phyloP scores from a whole-genome alignment of 2,888 invertebrate species.

The Chirona hameri region DNA sequence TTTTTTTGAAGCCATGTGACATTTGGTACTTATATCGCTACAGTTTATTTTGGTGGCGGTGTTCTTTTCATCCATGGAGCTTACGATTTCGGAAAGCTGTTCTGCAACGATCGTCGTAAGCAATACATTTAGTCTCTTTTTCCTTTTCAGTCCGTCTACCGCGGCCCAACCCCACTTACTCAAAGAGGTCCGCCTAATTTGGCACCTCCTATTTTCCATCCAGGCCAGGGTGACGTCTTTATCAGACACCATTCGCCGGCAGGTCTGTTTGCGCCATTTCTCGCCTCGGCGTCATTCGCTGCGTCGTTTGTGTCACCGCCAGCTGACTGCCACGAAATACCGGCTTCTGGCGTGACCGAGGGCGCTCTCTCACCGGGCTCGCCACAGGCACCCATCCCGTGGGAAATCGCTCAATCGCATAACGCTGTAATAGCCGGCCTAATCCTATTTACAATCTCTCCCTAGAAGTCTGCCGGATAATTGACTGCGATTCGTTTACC shows the following conservation, averaged over 20 bases:
- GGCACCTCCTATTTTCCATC: background rate
- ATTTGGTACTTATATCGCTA: no score
- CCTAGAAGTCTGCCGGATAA: slow-evolving; percentile 10
- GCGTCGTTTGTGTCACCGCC: background rate
- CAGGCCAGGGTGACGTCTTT: background rate
- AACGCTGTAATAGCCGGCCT: slow-evolving; percentile 8
- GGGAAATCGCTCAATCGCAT: slow-evolving; percentile 23
- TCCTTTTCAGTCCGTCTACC: background rate
- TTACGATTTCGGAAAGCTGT: background rate
- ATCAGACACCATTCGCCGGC: background rate
- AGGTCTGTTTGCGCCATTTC: background rate
- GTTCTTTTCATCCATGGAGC: no score
- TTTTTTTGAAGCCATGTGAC: no score
- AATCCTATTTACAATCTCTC: background rate
- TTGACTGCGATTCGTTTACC: slow-evolving; percentile 27
- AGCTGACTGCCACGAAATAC: background rate
- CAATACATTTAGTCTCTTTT: background rate
- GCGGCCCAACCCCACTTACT: no score
- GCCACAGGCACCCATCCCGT: background rate
- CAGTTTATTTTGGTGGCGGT: no score
- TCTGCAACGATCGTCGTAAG: background rate
- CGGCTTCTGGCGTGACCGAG: background rate
- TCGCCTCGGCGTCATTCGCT: background rate
- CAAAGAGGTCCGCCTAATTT: background rate
- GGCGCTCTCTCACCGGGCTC: background rate